Evolutionary conservation across 1,140 invertebrate species (phyloP).

Genomic region (Palaemon carinicauda): DNA sequence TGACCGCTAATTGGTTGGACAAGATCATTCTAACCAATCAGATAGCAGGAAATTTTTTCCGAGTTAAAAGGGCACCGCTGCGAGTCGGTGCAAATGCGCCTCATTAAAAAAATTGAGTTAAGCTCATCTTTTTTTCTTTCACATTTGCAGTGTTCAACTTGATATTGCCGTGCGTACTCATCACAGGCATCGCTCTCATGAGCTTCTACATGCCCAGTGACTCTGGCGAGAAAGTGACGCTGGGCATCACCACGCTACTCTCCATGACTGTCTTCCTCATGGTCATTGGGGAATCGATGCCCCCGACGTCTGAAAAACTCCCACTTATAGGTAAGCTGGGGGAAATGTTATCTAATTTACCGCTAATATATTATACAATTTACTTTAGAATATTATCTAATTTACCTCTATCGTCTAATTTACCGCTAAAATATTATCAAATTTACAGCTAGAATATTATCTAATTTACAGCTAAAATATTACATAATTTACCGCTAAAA

Average conservation of each 20-base stretch:
- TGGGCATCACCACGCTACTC: constrained; percentile 72
- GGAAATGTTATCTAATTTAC: background rate
- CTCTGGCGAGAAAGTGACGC: constrained; percentile 67
- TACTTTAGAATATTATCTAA: no score
- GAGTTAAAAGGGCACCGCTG: no score
- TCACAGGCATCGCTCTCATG: constrained; percentile 69
- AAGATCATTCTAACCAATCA: background rate
- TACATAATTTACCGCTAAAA: background rate
- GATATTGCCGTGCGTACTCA: constrained; percentile 71
- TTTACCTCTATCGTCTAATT: no score
- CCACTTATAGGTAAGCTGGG: constrained; percentile 69
- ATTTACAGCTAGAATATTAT: background rate
- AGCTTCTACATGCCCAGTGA: constrained; percentile 72
- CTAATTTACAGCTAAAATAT: background rate
- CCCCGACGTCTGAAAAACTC: constrained; percentile 71
- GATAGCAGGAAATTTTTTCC: no score
- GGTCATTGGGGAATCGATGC: constrained; percentile 73
- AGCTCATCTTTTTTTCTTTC: no score
- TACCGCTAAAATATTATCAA: no score
- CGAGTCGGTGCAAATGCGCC: no score
- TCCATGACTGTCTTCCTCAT: constrained; percentile 75
- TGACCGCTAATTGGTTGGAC: no score
- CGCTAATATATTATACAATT: no score
- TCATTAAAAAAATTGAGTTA: no score
- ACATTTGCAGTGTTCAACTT: constrained; percentile 67